A percentile compares a stretch with the other conserved stretches of the same genome.
Evolutionary conservation across 1,140 invertebrate species (phyloP).

Genomic region (Planococcus citri): DNA sequence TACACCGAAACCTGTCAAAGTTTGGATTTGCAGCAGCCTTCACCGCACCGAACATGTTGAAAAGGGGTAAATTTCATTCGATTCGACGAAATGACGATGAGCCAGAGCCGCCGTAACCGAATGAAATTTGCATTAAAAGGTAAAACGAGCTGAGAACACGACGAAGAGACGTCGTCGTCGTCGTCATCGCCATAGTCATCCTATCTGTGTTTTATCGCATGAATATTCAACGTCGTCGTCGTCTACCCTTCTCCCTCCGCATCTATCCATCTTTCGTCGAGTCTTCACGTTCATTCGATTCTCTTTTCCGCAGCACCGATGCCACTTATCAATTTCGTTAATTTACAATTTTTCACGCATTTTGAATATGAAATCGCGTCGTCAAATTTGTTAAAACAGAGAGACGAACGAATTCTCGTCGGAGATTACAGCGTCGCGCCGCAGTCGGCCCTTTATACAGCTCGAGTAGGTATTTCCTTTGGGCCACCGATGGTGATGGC

Average conservation of each 20-base stretch:
- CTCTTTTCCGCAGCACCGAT: not conserved
- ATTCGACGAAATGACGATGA: not conserved
- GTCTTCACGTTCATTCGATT: too few species aligned
- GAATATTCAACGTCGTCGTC: not conserved
- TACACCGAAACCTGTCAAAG: not conserved
- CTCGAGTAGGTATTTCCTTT: too few species aligned
- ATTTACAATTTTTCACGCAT: not conserved
- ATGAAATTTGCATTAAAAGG: not conserved
- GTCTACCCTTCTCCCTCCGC: too few species aligned
- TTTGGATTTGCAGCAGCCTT: not conserved
- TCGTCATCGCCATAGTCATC: too few species aligned
- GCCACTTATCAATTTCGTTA: constrained; percentile 7
- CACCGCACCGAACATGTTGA: not conserved
- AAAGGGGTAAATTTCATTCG: not conserved
- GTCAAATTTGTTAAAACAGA: too few species aligned
- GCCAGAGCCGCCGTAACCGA: too few species aligned
- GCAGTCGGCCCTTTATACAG: too few species aligned
- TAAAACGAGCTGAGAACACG: not conserved
- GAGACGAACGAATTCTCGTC: too few species aligned
- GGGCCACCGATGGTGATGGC: too few species aligned
- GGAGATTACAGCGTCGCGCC: too few species aligned
- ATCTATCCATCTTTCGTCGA: too few species aligned
- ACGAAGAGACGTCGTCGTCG: not conserved
- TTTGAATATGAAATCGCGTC: not conserved
- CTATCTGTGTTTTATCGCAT: too few species aligned